Percentiles rank a stretch among this genome's conserved stretches.
Conservation (phyloP, 2,113 vertebrate genomes). For the Mellivora capensis region DNA sequence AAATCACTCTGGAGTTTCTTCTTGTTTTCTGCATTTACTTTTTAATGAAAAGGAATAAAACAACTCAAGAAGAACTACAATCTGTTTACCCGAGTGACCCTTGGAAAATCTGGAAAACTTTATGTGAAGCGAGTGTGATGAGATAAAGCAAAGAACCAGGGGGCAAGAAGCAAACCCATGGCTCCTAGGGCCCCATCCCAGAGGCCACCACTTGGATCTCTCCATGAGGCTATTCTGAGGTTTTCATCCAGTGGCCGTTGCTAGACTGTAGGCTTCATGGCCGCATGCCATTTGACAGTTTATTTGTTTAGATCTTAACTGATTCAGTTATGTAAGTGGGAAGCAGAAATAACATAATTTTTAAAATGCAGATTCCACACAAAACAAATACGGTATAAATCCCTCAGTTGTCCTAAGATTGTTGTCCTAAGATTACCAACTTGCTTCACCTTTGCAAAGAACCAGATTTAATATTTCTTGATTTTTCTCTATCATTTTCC, state of each 20-base stretch:
- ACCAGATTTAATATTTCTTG: not conserved
- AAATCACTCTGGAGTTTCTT: not conserved
- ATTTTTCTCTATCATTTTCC: not conserved
- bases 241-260: not conserved
- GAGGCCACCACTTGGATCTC: accelerated
- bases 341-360: not conserved
- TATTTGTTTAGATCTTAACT: no score
- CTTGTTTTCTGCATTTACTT: not conserved
- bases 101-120: not conserved
- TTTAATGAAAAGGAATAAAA: not conserved
- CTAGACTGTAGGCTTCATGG: not conserved
- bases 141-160: no score
- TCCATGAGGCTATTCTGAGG: not conserved
- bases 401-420: not conserved
- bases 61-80: not conserved
- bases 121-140: not conserved
- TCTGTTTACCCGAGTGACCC: not conserved
- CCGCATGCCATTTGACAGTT: accelerated
- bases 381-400: not conserved
- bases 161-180: accelerated
- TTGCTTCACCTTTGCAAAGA: not conserved
- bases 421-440: not conserved
- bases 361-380: not conserved
- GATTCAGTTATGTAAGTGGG: not conserved
- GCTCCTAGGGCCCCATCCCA: accelerated